Percentiles rank a stretch among this genome's conserved stretches.
Conservation (phyloP, 1,140 invertebrate genomes). For the Drosophila insularis region DNA sequence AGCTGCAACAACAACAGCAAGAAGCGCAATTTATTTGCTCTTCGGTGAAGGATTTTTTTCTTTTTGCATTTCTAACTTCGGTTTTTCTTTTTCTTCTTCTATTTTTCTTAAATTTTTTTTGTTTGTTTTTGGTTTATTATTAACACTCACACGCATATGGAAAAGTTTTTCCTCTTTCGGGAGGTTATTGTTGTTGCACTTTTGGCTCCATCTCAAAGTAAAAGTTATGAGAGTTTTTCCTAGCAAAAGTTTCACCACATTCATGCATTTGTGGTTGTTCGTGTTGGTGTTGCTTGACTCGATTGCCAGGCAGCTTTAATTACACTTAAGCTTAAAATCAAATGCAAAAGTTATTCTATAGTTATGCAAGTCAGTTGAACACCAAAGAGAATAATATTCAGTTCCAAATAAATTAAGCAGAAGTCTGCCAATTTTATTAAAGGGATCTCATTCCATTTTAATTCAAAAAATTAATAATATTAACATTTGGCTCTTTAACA, state of each 20-base stretch:
- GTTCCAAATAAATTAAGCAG: not conserved
- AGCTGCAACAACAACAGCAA: slow-evolving; percentile 43
- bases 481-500: no score
- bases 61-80: slow-evolving; percentile 18
- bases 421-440: no score
- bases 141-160: slow-evolving; percentile 26
- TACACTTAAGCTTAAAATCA: slow-evolving; percentile 78
- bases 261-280: slow-evolving; percentile 32
- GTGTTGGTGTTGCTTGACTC: slow-evolving; percentile 48
- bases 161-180: slow-evolving; percentile 65
- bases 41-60: slow-evolving; percentile 59
- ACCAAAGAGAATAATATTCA: not conserved
- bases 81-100: not conserved
- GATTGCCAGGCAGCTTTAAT: slow-evolving; percentile 69
- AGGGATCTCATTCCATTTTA: no score
- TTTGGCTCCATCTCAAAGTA: slow-evolving; percentile 68
- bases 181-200: slow-evolving; percentile 54
- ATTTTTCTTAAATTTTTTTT: slow-evolving; percentile 4
- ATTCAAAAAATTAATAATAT: not conserved
- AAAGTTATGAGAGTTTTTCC: slow-evolving; percentile 70
- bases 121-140: slow-evolving; percentile 24
- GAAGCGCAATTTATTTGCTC: slow-evolving; percentile 59
- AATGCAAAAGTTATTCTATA: slow-evolving; percentile 72
- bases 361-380: slow-evolving; percentile 63
- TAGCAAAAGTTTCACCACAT: slow-evolving; percentile 53